Evolutionary conservation across 2,113 vertebrate genomes (phyloP).

Genomic region (Cepphus grylle): DNA sequence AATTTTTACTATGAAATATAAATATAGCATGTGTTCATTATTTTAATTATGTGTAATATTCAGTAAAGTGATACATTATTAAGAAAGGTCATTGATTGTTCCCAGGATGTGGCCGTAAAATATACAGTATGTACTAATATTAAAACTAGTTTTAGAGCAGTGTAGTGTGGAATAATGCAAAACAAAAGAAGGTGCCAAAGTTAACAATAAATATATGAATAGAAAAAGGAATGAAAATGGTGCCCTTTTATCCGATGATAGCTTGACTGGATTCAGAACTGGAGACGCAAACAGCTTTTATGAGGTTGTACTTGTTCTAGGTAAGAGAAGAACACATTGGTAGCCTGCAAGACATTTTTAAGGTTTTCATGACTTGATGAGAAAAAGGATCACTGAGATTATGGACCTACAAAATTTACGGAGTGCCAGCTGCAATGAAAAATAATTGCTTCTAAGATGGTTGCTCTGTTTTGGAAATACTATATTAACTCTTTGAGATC

Average conservation of each 20-base stretch:
- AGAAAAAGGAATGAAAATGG: neutral
- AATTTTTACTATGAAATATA: constrained; percentile 35
- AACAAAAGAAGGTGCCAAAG: neutral
- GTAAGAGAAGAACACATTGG: neutral
- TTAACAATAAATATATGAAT: constrained; percentile 14
- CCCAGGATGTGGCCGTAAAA: constrained; percentile 61
- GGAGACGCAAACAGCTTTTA: neutral
- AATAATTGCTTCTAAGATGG: neutral
- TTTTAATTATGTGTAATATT: constrained; percentile 65
- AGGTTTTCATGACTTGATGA: neutral
- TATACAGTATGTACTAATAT: constrained; percentile 60
- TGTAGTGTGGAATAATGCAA: neutral
- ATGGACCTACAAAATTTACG: neutral
- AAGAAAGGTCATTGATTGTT: constrained; percentile 70
- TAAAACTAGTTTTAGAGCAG: constrained; percentile 46
- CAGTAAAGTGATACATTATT: constrained; percentile 71
- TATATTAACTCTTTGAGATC: neutral
- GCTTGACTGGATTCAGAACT: neutral
- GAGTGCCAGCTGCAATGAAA: neutral
- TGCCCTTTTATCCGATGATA: neutral
- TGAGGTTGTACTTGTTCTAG: neutral
- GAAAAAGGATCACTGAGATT: neutral
- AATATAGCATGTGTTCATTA: constrained; percentile 56
- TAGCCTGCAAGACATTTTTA: neutral
- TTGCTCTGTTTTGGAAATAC: neutral